phyloP scores from a whole-genome alignment of 2,888 invertebrate species.

The Melanophora roralis region DNA sequence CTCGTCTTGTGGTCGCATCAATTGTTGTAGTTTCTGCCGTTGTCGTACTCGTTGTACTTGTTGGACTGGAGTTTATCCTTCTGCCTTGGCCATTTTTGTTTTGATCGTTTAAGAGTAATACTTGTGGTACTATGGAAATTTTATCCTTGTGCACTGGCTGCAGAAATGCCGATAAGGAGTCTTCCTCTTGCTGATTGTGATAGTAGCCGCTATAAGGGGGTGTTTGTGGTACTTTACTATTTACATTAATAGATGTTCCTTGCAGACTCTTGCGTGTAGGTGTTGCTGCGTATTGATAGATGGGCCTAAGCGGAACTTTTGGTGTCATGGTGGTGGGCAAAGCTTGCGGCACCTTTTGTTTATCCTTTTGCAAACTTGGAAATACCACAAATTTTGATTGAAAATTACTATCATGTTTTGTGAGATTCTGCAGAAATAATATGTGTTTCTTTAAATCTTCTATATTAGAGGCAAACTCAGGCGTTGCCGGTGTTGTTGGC shows the following conservation, averaged over 20 bases:
- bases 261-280: constrained; percentile 68
- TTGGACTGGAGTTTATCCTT: constrained; percentile 44
- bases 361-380: constrained; percentile 75
- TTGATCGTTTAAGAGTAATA: constrained; percentile 74
- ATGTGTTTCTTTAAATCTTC: constrained; percentile 77
- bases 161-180: constrained; percentile 66
- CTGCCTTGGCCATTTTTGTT: constrained; percentile 62
- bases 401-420: constrained; percentile 76
- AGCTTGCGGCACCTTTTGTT: constrained; percentile 60
- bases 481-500: constrained; percentile 65
- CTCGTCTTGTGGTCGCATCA: constrained; percentile 62
- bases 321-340: constrained; percentile 66
- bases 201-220: constrained; percentile 70
- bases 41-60: constrained; percentile 58
- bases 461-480: constrained; percentile 74
- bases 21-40: constrained; percentile 62
- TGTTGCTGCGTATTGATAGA: constrained; percentile 72
- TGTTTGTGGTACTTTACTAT: constrained; percentile 64
- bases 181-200: constrained; percentile 69
- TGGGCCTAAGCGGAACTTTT: constrained; percentile 67
- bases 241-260: constrained; percentile 59
- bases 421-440: constrained; percentile 76
- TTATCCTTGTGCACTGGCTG: constrained; percentile 67
- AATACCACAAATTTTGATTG: constrained; percentile 77
- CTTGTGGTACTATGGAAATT: constrained; percentile 74